These are phyloP conservation scores for Archaeoteleia sp. DNA, from an alignment of 2,888 invertebrate species.

Conservation along the genomic window DNA sequence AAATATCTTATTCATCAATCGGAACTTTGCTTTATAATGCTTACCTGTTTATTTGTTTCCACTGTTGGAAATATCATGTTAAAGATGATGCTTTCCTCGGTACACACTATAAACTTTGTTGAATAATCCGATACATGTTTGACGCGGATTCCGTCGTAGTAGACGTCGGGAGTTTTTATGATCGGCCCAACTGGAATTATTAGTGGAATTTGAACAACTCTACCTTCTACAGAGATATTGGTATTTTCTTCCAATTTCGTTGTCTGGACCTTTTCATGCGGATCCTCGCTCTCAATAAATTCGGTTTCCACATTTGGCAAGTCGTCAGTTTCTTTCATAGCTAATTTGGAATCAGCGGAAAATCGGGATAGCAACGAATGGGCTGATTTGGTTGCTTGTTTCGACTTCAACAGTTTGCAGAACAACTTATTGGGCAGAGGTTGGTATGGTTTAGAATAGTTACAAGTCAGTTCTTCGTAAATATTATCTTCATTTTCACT, in stretches of 20 bases:
- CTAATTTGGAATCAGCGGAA: slow-evolving; percentile 68
- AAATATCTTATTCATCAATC: too few species aligned
- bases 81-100: too few species aligned
- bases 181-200: slow-evolving; percentile 67
- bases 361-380: slow-evolving; percentile 70
- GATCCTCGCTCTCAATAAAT: too few species aligned
- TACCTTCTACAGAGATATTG: slow-evolving; percentile 21
- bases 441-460: slow-evolving; percentile 65
- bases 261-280: slow-evolving; percentile 53
- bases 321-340: slow-evolving; percentile 63
- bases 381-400: slow-evolving; percentile 66
- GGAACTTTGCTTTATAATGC: too few species aligned
- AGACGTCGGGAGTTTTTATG: slow-evolving; percentile 68
- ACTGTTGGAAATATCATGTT: too few species aligned
- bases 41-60: too few species aligned
- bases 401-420: slow-evolving; percentile 64
- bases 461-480: slow-evolving; percentile 54
- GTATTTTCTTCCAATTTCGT: slow-evolving; percentile 50
- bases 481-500: slow-evolving; percentile 28
- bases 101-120: too few species aligned
- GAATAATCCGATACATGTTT: too few species aligned
- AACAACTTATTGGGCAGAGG: slow-evolving; percentile 64
- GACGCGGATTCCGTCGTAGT: too few species aligned
- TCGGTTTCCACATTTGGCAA: slow-evolving; percentile 42
- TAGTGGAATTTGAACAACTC: slow-evolving; percentile 47